Conservation (phyloP, 1,140 invertebrate genomes). For the Macrotrachela quadricornifera region DNA sequence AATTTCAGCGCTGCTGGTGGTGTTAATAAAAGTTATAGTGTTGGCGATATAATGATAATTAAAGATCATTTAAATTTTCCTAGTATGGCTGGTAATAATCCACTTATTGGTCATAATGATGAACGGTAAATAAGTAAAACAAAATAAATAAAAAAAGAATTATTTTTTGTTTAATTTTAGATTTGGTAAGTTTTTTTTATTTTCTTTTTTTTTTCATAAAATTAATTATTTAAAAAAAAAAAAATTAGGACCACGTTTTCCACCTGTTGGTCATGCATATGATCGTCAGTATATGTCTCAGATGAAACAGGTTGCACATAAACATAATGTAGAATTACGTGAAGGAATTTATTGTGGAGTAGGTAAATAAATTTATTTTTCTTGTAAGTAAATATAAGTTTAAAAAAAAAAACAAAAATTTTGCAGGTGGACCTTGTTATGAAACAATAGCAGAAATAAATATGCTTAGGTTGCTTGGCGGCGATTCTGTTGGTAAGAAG, state of each 20-base stretch:
- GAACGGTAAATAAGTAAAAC: too few relatives aligned
- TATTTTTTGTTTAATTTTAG: too few relatives aligned
- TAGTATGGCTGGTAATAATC: constrained; percentile 51
- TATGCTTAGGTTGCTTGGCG: constrained; percentile 53
- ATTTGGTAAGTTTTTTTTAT: not conserved
- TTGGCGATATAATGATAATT: constrained; percentile 84
- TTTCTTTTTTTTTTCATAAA: not conserved
- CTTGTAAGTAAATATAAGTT: too few relatives aligned
- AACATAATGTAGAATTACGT: constrained; percentile 28
- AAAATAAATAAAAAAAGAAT: too few relatives aligned
- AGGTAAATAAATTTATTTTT: too few relatives aligned
- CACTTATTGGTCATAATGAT: constrained; percentile 74
- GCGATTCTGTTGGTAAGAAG: constrained; percentile 66
- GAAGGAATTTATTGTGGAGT: constrained; percentile 74
- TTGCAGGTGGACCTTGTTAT: constrained; percentile 66
- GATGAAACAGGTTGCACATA: not conserved
- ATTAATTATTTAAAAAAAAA: too few relatives aligned
- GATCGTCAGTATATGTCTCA: constrained; percentile 32
- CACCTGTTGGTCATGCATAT: constrained; percentile 68
- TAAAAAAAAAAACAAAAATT: too few relatives aligned
- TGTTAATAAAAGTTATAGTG: constrained; percentile 56
- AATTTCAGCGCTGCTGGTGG: constrained; percentile 86
- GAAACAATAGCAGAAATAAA: constrained; percentile 68
- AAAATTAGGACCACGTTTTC: constrained; percentile 73
- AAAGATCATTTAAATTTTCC: constrained; percentile 72